A percentile compares a stretch with the other conserved stretches of the same genome.
These are phyloP conservation scores for Ptilorrhoa leucosticta DNA, from an alignment of 2,113 vertebrate genomes.

Conservation along the genomic window DNA sequence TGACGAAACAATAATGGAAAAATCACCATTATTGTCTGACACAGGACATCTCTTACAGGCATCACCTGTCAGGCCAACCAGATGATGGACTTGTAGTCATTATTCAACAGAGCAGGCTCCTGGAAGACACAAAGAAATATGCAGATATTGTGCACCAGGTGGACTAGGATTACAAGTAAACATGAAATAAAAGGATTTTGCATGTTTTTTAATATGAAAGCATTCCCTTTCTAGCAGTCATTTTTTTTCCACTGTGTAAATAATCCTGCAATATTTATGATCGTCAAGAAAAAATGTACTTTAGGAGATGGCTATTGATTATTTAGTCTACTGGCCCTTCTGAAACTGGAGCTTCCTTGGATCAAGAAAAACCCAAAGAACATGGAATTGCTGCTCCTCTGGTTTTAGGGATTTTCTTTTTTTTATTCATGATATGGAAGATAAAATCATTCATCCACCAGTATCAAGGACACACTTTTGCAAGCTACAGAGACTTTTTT, in stretches of 20 bases:
- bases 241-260: not conserved
- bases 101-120: not conserved
- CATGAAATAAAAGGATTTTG: not conserved
- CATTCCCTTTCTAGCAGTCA: not conserved
- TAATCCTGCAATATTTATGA: not conserved
- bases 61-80: not conserved
- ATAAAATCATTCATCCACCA: not conserved
- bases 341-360: not conserved
- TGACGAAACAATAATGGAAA: not conserved
- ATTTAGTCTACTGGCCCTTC: not conserved
- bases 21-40: not conserved
- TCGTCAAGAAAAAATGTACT: not conserved
- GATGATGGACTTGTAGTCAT: not conserved
- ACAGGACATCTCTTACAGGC: not conserved
- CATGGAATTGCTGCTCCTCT: not conserved
- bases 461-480: not conserved
- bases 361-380: not conserved
- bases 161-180: not conserved
- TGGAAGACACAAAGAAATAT: not conserved
- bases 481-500: not conserved
- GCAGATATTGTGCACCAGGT: not conserved
- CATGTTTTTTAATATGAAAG: not conserved
- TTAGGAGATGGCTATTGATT: not conserved
- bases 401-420: not conserved
- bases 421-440: not conserved